Conservation (phyloP, 2,797 vertebrate species). For the Cygnus olor region DNA sequence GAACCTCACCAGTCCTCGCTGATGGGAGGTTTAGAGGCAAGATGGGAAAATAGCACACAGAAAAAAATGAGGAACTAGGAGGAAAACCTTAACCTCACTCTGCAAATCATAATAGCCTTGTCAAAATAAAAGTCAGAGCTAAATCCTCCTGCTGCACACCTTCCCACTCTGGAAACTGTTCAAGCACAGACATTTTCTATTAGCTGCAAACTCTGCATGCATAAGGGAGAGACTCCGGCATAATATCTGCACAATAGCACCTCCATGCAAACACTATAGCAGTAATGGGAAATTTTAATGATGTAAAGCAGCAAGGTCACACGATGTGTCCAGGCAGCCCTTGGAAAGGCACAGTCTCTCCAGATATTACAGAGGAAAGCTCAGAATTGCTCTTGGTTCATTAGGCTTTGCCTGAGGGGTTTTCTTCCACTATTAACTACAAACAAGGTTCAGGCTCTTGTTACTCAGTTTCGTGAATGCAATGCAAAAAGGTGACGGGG, state of each 20-base stretch:
- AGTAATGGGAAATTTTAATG: slow-evolving; percentile 51
- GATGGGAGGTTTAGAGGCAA: slow-evolving; percentile 42
- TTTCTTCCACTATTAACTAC: slow-evolving; percentile 76
- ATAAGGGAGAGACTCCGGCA: slow-evolving; percentile 34
- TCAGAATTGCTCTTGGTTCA: slow-evolving; percentile 76
- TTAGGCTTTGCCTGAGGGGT: slow-evolving; percentile 78
- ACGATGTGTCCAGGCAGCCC: slow-evolving; percentile 62
- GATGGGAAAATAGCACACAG: slow-evolving; percentile 59
- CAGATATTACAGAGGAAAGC: slow-evolving; percentile 66
- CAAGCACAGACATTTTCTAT: slow-evolving; percentile 67
- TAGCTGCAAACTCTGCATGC: slow-evolving; percentile 40
- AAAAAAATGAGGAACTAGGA: slow-evolving; percentile 59
- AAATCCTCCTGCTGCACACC: slow-evolving; percentile 44
- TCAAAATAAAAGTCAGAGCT: slow-evolving; percentile 70
- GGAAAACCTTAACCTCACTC: slow-evolving; percentile 64
- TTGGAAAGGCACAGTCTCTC: slow-evolving; percentile 61
- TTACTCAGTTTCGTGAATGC: slow-evolving; percentile 49
- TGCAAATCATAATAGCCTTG: slow-evolving; percentile 63
- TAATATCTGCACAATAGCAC: slow-evolving; percentile 49
- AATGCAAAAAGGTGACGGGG: slow-evolving; percentile 69
- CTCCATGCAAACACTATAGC: slow-evolving; percentile 47
- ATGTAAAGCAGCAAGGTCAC: slow-evolving; percentile 76
- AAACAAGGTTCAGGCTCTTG: slow-evolving; percentile 72
- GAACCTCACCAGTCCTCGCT: slow-evolving; percentile 14
- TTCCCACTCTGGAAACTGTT: slow-evolving; percentile 10